phyloP scores from a whole-genome alignment of 2,797 vertebrate species.

The Hirundo rustica region DNA sequence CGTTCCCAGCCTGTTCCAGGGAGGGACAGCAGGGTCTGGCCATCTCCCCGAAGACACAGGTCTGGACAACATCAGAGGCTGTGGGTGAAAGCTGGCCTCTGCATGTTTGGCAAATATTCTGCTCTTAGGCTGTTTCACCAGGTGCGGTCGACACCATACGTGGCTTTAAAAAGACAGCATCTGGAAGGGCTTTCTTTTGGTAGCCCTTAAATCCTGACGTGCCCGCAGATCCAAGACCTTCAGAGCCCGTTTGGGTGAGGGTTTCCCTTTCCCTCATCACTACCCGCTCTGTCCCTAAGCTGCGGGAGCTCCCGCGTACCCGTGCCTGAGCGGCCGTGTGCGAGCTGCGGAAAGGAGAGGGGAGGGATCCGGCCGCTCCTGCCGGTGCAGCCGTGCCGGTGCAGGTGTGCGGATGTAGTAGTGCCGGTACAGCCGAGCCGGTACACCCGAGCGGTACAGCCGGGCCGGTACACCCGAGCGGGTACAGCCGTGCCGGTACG shows the following conservation, averaged over 20 bases:
- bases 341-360: no score
- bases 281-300: fast-evolving
- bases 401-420: no score
- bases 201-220: not conserved
- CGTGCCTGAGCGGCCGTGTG: not conserved
- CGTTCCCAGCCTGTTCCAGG: not conserved
- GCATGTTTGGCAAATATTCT: not conserved
- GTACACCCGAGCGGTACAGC: no score
- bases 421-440: no score
- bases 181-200: not conserved
- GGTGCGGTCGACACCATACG: not conserved
- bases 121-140: not conserved
- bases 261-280: no score
- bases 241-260: not conserved
- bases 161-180: not conserved
- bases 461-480: no score
- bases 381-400: fast-evolving
- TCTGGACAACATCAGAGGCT: not conserved
- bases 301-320: not conserved
- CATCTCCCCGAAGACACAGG: not conserved
- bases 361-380: not conserved
- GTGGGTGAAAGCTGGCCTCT: not conserved
- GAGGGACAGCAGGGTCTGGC: not conserved
- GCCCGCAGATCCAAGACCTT: not conserved
- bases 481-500: no score